A percentile compares a stretch with the other conserved stretches of the same genome.
Conservation (phyloP, 2,797 vertebrate species). For the Acanthurus lineatus region DNA sequence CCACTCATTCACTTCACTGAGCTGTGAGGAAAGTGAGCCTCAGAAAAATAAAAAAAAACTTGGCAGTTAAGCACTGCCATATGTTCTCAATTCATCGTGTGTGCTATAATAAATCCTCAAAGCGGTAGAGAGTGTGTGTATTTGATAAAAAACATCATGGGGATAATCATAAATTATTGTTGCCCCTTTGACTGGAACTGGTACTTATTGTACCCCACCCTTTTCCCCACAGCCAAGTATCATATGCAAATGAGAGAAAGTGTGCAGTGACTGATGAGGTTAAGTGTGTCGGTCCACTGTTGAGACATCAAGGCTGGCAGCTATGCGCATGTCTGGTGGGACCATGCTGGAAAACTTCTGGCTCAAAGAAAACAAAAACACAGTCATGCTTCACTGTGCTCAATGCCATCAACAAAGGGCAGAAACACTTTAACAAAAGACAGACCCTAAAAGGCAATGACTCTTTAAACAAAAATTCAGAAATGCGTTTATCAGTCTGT, state of each 20-base stretch:
- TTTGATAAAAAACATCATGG: conserved; percentile 70
- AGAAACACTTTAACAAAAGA: conserved; percentile 26
- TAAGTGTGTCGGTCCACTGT: conserved; percentile 45
- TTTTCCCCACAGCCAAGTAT: conserved; percentile 45
- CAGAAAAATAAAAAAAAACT: conserved; percentile 33
- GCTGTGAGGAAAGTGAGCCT: conserved; percentile 48
- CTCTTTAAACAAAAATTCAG: conserved; percentile 39
- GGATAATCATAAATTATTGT: conserved; percentile 75
- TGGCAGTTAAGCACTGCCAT: conserved; percentile 64
- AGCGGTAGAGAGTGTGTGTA: conserved; percentile 58
- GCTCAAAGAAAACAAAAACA: conserved; percentile 47
- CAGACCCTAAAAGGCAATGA: conserved; percentile 35
- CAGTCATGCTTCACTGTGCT: conserved; percentile 30
- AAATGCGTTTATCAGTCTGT: conserved; percentile 51
- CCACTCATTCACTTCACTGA: conserved; percentile 33
- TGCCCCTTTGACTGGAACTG: conserved; percentile 52
- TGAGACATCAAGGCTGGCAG: conserved; percentile 34
- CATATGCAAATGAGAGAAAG: conserved; percentile 63
- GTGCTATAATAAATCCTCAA: conserved; percentile 70
- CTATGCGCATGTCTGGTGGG: conserved; percentile 21
- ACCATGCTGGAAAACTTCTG: conserved; percentile 22
- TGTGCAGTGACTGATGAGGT: conserved; percentile 48
- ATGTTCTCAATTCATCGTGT: conserved; percentile 67
- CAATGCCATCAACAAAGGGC: conserved; percentile 29
- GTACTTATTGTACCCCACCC: conserved; percentile 44